Evolutionary conservation across 2,113 vertebrate genomes (phyloP).

Genomic region (Embiotoca jacksoni): DNA sequence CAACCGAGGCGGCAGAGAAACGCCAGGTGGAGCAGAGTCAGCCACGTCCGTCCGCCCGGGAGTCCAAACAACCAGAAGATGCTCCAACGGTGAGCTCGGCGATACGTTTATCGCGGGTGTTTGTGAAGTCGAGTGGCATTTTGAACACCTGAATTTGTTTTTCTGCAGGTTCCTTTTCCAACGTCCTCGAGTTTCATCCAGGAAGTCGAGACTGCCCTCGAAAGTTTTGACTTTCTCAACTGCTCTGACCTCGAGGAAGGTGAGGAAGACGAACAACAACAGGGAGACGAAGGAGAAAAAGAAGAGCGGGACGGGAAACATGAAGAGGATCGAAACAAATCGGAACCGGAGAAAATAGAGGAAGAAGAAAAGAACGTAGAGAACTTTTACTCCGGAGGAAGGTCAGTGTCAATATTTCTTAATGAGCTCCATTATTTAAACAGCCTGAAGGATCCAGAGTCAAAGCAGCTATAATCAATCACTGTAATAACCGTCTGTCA

Average conservation of each 20-base stretch:
- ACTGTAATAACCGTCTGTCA: background rate
- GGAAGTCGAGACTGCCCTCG: constrained; percentile 93
- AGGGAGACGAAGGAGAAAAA: constrained; percentile 13
- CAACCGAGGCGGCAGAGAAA: constrained; percentile 61
- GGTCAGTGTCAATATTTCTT: constrained; percentile 58
- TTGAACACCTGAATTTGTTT: constrained; percentile 12
- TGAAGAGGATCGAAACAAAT: constrained; percentile 49
- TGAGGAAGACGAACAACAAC: constrained; percentile 51
- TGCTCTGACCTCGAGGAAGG: constrained; percentile 92
- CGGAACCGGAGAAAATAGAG: constrained; percentile 29
- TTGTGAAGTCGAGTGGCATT: background rate
- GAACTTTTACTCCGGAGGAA: constrained; percentile 62
- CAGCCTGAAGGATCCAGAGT: too few species aligned
- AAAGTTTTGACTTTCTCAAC: constrained; percentile 98
- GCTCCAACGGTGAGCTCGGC: constrained; percentile 86
- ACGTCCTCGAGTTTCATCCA: constrained; percentile 93
- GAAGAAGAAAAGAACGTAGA: constrained; percentile 48
- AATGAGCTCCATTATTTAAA: too few species aligned
- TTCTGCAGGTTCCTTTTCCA: constrained; percentile 85
- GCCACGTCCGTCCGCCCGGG: constrained; percentile 87
- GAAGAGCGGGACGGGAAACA: constrained; percentile 8
- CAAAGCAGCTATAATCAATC: too few species aligned
- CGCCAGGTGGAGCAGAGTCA: constrained; percentile 75
- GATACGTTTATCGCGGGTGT: background rate
- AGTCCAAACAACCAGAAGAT: constrained; percentile 86